These are phyloP conservation scores for Chiloscyllium plagiosum DNA, from an alignment of 2,113 vertebrate species.

Conservation along the genomic window DNA sequence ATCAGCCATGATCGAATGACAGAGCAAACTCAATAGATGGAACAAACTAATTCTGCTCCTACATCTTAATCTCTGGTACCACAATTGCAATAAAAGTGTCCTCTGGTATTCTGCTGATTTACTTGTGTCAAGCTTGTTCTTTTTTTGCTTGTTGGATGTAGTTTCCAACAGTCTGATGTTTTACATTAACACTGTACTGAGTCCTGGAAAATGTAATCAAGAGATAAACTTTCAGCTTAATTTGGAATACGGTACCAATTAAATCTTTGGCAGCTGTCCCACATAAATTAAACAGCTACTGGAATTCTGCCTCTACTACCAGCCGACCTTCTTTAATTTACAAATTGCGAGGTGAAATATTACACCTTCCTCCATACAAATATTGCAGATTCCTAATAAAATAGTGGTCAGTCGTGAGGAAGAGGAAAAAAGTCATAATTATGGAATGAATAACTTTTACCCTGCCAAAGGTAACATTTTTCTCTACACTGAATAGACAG, in stretches of 20 bases:
- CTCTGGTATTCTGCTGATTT: not conserved
- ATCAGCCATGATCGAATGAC: no score
- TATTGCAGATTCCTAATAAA: not conserved
- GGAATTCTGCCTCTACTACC: not conserved
- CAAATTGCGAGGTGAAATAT: not conserved
- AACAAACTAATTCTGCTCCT: no score
- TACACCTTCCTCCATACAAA: not conserved
- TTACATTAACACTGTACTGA: not conserved
- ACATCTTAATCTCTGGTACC: no score
- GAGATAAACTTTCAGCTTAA: not conserved
- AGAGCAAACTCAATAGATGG: no score
- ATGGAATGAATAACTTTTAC: not conserved
- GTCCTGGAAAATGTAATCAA: not conserved
- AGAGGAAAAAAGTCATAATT: not conserved
- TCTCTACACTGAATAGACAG: not conserved
- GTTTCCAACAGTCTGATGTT: not conserved
- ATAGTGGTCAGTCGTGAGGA: not conserved
- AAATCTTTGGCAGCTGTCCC: not conserved
- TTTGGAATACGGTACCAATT: not conserved
- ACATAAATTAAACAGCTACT: slow-evolving; percentile 5
- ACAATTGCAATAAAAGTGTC: not conserved
- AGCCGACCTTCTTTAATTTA: not conserved
- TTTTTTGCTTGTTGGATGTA: not conserved
- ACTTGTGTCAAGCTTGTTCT: not conserved
- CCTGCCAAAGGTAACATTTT: slow-evolving; percentile 3